These are phyloP conservation scores for Nibea coibor DNA, from an alignment of 2,113 vertebrate genomes.

Conservation along the genomic window DNA sequence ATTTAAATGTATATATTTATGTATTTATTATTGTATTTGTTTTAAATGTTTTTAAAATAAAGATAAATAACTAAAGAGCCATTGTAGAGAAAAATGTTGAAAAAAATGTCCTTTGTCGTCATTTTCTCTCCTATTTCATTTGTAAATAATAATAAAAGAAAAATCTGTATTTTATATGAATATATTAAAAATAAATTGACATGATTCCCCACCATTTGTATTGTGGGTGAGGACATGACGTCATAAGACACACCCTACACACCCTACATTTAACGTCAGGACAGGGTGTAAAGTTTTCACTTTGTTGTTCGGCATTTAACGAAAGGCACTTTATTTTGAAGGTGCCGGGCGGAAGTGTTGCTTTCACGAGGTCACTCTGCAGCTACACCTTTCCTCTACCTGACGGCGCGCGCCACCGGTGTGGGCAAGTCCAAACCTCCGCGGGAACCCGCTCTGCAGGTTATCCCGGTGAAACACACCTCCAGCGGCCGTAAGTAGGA, in stretches of 20 bases:
- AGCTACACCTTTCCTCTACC: neutral
- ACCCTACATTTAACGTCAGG: neutral
- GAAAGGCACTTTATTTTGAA: constrained; percentile 33
- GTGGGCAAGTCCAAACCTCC: constrained; percentile 9
- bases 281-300: no score
- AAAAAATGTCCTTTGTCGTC: neutral
- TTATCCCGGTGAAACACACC: constrained; percentile 35
- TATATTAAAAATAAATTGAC: neutral
- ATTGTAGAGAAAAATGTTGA: neutral
- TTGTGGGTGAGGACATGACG: neutral
- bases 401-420: constrained; percentile 16
- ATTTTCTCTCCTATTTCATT: neutral
- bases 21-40: no score
- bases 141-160: no score
- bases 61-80: neutral
- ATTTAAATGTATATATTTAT: neutral
- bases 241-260: neutral
- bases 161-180: no score
- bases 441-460: constrained; percentile 52
- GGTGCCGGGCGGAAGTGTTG: neutral
- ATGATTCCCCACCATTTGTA: neutral
- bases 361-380: no score
- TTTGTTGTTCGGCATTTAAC: no score
- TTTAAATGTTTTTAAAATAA: no score
- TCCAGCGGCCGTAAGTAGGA: neutral